A percentile compares a stretch with the other conserved stretches of the same genome.
These are phyloP conservation scores for Clarias fuscus DNA, from an alignment of 2,797 vertebrate species.

Conservation along the genomic window DNA sequence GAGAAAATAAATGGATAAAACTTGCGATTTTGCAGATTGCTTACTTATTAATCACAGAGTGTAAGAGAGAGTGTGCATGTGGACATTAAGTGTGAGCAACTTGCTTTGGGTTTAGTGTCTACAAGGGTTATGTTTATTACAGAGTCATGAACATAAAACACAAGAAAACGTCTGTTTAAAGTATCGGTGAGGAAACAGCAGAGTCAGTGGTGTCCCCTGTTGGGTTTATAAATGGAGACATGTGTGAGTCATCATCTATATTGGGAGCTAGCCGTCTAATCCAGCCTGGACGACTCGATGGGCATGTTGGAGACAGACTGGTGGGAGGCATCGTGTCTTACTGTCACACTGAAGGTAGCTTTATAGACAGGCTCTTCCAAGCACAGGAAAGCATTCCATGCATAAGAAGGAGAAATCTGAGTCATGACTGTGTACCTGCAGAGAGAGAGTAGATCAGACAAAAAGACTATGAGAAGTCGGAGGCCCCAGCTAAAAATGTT, in stretches of 20 bases:
- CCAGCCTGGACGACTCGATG: constrained; percentile 78
- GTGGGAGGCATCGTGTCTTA: constrained; percentile 82
- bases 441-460: neutral
- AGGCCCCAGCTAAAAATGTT: no score
- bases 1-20: constrained; percentile 1
- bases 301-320: constrained; percentile 88
- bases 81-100: neutral
- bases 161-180: neutral
- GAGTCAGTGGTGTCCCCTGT: neutral
- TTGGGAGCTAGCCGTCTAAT: constrained; percentile 85
- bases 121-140: neutral
- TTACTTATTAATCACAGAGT: neutral
- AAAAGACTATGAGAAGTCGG: neutral
- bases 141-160: constrained; percentile 6
- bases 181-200: neutral
- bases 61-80: neutral
- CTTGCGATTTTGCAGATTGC: neutral
- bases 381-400: constrained; percentile 87
- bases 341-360: constrained; percentile 86
- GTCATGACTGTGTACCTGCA: constrained; percentile 82
- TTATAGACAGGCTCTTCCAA: constrained; percentile 89
- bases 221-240: no score
- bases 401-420: constrained; percentile 86
- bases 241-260: constrained; percentile 74
- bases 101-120: neutral